Evolutionary conservation across 2,888 invertebrate genomes (phyloP), one percentile per base, ranked within the genome.

Genomic region (Hirtodrosophila cameraria): DNA sequence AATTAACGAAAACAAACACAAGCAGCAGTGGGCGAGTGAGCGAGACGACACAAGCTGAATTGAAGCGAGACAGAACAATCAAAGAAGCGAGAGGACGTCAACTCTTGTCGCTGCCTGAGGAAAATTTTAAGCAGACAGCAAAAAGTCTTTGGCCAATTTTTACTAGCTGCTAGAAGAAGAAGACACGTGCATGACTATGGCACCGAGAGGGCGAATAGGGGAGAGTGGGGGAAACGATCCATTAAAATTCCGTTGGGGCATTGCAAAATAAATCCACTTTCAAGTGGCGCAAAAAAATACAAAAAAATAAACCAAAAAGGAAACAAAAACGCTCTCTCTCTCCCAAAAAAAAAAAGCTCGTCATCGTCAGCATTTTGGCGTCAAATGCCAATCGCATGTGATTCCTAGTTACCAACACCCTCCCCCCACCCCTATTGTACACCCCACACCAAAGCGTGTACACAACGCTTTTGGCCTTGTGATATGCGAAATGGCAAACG

Each of bases 261-360:
- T 84, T 81, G 85, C 85, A 82, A 85, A 86, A 82, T 82, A 86
- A 82, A 82, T 82, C 87, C 82, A 85, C 82, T 82, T 82, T 82
- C 79, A 81, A 76, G 81, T 80, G 78, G 60, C 39, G 58, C 78
- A 62, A 68, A 62, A 78, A 61, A 66, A 42, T 39, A 31, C 11
- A 7, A 28, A 45, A 55, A 35, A 43, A 45, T 18, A 46, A 27
- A 13, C 11, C 18, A 25, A 46, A 55, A 62, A 28, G 28, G 12
- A 55, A 28, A 39, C 25, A 28, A 36, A 46, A 48, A 31, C 13
- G n/a, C n/a, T n/a, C n/a, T n/a, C n/a, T n/a, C n/a, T n/a, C n/a
- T 16, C 18, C 30, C 41, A 54, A 54, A 48, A 45, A 35, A 30
- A 35, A 52, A 75, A 84, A 75, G 69, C 66, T 73, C 82, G 67